Conservation (phyloP, 2,888 invertebrate genomes). For the Caenorhabditis macrosperma region DNA sequence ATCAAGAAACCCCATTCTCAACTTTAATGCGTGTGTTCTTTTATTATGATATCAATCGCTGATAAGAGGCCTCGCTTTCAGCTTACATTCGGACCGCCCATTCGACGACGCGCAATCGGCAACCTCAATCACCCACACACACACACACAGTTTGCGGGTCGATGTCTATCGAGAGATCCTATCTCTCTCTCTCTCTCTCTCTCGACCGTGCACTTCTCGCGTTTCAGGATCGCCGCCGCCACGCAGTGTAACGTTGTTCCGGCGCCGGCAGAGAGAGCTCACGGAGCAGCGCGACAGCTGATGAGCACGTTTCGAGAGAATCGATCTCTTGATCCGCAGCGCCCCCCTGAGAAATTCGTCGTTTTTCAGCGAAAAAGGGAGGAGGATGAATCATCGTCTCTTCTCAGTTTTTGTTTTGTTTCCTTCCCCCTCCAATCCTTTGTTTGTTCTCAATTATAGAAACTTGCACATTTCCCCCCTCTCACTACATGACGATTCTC, state of each 20-base stretch:
- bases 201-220: background rate
- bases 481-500: background rate
- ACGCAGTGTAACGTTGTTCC: conserved; percentile 27
- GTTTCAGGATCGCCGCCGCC: background rate
- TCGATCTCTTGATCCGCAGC: background rate
- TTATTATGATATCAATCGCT: background rate
- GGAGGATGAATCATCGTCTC: background rate
- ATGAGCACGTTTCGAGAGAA: conserved; percentile 38
- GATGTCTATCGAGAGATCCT: conserved; percentile 29
- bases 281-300: conserved; percentile 42
- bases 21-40: background rate
- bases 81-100: background rate
- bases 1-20: too few relatives aligned
- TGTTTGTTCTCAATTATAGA: conserved; percentile 55
- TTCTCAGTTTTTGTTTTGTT: conserved; percentile 16
- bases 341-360: background rate
- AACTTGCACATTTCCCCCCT: conserved; percentile 1
- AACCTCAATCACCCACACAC: conserved; percentile 41
- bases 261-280: conserved; percentile 17
- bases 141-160: conserved; percentile 34
- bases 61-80: background rate
- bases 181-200: background rate
- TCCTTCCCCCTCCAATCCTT: conserved; percentile 4
- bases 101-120: background rate
- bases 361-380: too few relatives aligned